phyloP scores from a whole-genome alignment of 2,113 vertebrate genomes.

The Caranx melampygus region DNA sequence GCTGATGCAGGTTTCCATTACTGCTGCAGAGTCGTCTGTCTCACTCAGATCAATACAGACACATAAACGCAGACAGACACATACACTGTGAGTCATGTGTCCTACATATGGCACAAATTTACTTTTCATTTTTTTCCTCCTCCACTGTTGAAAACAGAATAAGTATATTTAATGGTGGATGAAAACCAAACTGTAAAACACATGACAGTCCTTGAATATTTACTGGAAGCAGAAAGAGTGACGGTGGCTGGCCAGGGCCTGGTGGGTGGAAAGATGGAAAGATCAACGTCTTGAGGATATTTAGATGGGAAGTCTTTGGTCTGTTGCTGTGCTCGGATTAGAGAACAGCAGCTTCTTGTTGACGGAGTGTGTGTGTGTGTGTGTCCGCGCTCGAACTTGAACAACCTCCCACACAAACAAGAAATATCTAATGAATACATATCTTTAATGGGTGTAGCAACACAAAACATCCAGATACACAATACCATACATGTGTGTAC shows the following conservation, averaged over 20 bases:
- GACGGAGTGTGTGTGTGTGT: slow-evolving; percentile 3
- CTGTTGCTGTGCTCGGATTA: slow-evolving; percentile 18
- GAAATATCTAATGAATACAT: slow-evolving; percentile 10
- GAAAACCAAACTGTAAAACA: slow-evolving; percentile 39
- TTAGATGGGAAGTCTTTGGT: slow-evolving; percentile 48
- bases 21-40: slow-evolving; percentile 43
- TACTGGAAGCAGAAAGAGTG: slow-evolving; percentile 42
- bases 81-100: slow-evolving; percentile 37
- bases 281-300: slow-evolving; percentile 66
- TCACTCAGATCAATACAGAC: slow-evolving; percentile 60
- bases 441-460: background rate
- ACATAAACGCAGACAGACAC: slow-evolving; percentile 35
- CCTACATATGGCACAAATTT: slow-evolving; percentile 40
- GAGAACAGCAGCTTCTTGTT: slow-evolving; percentile 28
- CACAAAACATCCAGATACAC: background rate
- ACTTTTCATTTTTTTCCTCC: slow-evolving; percentile 25
- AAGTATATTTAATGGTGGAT: slow-evolving; percentile 38
- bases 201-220: slow-evolving; percentile 39
- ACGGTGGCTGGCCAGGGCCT: slow-evolving; percentile 7
- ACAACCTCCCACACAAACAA: slow-evolving; percentile 52
- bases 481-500: background rate
- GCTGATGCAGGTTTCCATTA: slow-evolving; percentile 57
- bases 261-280: slow-evolving; percentile 52
- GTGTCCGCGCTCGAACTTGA: slow-evolving; percentile 22
- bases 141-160: background rate